Evolutionary conservation across 2,113 vertebrate genomes (phyloP).

Genomic region (cat (Felis catus)): F.catus_Fca126_mat1.0 CM031416.1:41715501-41716000

Average conservation of each 20-base stretch:
- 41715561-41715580: background rate
- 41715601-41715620: background rate
- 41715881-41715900: background rate
- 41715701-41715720: background rate
- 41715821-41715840: background rate
- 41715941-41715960: background rate
- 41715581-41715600: slow-evolving; percentile 5
- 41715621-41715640: background rate
- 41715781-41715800: slow-evolving; percentile 49
- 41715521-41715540: background rate
- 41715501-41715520: background rate
- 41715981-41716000: slow-evolving; percentile 12
- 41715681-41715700: background rate
- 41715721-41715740: background rate
- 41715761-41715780: background rate
- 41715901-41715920: background rate
- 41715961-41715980: background rate
- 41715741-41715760: background rate
- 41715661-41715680: slow-evolving; percentile 44
- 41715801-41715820: background rate
- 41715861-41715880: background rate
- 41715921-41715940: background rate
- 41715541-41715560: background rate
- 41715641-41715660: background rate
- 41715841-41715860: background rate